These are phyloP conservation scores for Plebejus argus DNA, from an alignment of 2,888 invertebrate genomes.

Conservation along the genomic window DNA sequence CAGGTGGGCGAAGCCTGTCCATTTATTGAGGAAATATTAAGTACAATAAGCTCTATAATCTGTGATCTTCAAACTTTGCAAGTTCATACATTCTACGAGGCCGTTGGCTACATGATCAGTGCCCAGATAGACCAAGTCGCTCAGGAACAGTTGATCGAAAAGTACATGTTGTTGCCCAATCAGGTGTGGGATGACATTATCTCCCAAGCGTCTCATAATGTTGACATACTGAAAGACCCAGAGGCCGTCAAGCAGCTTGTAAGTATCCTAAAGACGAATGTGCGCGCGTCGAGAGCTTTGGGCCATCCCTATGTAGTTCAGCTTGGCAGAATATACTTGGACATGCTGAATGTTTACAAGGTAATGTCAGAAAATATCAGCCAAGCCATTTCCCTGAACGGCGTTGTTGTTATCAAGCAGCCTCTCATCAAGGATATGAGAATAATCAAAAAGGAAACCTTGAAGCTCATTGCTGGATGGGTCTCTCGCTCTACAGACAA, in stretches of 20 bases:
- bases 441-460: conserved; percentile 98
- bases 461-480: conserved; percentile 98
- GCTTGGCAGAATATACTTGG: conserved; percentile 97
- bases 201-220: conserved; percentile 97
- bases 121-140: conserved; percentile 95
- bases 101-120: conserved; percentile 99
- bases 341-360: conserved; percentile 99
- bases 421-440: conserved; percentile 98
- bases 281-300: conserved; percentile 98
- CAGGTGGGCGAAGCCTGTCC: conserved; percentile 98
- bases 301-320: conserved; percentile 98
- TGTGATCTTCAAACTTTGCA: conserved; percentile 99
- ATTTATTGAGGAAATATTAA: conserved; percentile 99
- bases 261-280: conserved; percentile 99
- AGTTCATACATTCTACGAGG: conserved; percentile 99
- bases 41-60: conserved; percentile 97
- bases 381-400: conserved; percentile 95
- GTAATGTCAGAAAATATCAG: conserved; percentile 97
- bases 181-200: conserved; percentile 99
- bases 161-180: conserved; percentile 98
- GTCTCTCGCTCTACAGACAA: conserved; percentile 95
- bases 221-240: conserved; percentile 96
- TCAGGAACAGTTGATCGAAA: conserved; percentile 97
- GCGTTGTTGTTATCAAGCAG: conserved; percentile 98
- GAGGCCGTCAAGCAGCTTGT: conserved; percentile 98